Percentiles rank a stretch among this genome's conserved stretches.
Conservation (phyloP, 2,797 vertebrate genomes). For the Dallia pectoralis region DNA sequence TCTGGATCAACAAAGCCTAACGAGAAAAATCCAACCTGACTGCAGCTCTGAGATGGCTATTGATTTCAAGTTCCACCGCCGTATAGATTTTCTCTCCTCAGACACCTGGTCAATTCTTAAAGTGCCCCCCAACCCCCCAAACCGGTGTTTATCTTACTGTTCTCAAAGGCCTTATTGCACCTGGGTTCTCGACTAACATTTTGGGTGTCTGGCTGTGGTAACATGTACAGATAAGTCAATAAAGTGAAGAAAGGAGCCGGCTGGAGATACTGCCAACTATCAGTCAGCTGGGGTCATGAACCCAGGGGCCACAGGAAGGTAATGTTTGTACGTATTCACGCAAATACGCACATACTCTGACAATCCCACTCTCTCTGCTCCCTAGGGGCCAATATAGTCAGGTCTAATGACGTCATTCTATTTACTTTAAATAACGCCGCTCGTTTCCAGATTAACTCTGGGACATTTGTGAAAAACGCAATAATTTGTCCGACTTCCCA, state of each 20-base stretch:
- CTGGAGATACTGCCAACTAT: background rate
- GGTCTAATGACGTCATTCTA: background rate
- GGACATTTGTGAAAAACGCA: no score
- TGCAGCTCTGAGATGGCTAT: conserved; percentile 69
- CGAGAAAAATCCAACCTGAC: conserved; percentile 65
- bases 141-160: conserved; percentile 66
- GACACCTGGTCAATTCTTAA: conserved; percentile 64
- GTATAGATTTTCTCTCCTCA: conserved; percentile 68
- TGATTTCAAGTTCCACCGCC: conserved; percentile 69
- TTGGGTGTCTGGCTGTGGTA: background rate
- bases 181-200: conserved; percentile 60
- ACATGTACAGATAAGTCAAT: background rate
- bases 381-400: background rate
- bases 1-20: conserved; percentile 62
- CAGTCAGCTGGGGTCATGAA: conserved; percentile 2
- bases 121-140: conserved; percentile 58
- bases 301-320: background rate
- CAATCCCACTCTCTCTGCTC: background rate
- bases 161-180: conserved; percentile 66
- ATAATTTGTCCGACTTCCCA: no score
- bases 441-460: background rate
- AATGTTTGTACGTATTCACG: background rate
- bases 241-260: background rate
- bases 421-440: background rate
- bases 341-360: background rate